A percentile compares a stretch with the other conserved stretches of the same genome.
These are phyloP conservation scores for Petromus typicus DNA, from an alignment of 2,113 vertebrate species.

Conservation along the genomic window DNA sequence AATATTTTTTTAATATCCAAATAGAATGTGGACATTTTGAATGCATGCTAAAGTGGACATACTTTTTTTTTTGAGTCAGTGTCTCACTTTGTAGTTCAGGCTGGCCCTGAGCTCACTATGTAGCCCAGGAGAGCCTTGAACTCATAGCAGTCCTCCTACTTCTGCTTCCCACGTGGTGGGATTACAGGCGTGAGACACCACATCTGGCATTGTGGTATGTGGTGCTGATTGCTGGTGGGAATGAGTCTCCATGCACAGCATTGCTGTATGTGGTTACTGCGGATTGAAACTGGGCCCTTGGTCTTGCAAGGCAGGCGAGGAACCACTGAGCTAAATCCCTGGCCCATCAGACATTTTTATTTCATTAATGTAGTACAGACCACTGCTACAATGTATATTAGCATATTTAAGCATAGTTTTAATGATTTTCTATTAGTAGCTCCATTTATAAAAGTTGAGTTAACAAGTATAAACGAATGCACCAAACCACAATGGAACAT, in stretches of 20 bases:
- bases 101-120: not conserved
- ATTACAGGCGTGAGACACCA: not conserved
- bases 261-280: no score
- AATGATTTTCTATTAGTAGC: not conserved
- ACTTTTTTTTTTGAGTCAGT: not conserved
- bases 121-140: no score
- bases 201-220: not conserved
- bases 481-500: not conserved
- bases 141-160: not conserved
- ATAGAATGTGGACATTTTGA: not conserved
- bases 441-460: not conserved
- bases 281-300: no score
- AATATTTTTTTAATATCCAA: constrained; percentile 21
- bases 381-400: not conserved
- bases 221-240: not conserved
- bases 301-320: not conserved
- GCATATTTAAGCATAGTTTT: not conserved
- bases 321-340: not conserved
- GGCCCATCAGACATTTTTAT: not conserved
- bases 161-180: not conserved
- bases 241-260: no score
- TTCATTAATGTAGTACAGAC: constrained; percentile 12
- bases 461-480: not conserved
- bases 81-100: not conserved
- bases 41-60: not conserved